Evolutionary conservation across 2,888 invertebrate species (phyloP).

Genomic region (Sarcophaga caerulescens): DNA sequence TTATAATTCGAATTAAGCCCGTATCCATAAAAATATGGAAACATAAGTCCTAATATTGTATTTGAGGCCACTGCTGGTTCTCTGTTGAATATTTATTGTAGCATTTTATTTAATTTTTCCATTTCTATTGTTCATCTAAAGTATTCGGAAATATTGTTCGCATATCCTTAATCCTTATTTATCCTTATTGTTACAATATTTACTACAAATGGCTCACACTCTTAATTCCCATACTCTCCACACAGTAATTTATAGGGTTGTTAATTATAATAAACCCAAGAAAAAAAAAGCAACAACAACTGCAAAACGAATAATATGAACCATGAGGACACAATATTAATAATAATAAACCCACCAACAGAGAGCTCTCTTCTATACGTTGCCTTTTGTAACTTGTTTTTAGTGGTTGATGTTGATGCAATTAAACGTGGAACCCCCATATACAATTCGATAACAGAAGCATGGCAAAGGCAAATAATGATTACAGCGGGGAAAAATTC

Average conservation of each 20-base stretch:
- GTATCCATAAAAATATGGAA: background rate
- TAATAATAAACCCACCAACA: slow-evolving; percentile 54
- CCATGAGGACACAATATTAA: background rate
- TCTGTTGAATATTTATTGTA: background rate
- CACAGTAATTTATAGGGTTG: background rate
- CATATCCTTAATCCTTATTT: slow-evolving; percentile 52
- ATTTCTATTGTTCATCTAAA: background rate
- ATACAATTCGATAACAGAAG: background rate
- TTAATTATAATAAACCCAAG: background rate
- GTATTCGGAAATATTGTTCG: background rate
- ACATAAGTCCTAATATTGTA: no score
- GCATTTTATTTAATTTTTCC: background rate
- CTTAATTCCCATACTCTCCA: background rate
- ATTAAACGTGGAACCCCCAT: slow-evolving; percentile 1
- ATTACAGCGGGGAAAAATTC: background rate
- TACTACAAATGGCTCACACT: background rate
- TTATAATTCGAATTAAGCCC: no score
- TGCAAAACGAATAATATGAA: no score
- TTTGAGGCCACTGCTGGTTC: no score
- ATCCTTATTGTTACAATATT: slow-evolving; percentile 42
- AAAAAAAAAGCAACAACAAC: no score
- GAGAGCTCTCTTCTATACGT: slow-evolving; percentile 1
- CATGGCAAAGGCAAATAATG: background rate
- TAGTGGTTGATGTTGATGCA: slow-evolving; percentile 47
- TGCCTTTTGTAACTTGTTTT: background rate